Conservation (phyloP, 2,113 vertebrate species). For the Origma solitaria region DNA sequence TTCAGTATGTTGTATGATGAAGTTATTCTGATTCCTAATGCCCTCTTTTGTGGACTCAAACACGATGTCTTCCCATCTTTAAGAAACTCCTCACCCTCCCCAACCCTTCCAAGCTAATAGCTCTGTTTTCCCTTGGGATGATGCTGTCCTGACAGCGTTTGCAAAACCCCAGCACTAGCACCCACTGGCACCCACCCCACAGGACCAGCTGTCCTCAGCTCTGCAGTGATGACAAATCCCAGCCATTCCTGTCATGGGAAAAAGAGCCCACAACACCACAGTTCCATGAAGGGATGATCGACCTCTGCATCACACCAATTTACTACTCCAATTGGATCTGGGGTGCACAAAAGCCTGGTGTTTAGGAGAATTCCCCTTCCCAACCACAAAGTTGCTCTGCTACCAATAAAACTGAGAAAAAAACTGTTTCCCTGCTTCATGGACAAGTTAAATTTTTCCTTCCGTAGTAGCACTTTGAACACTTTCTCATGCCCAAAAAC, state of each 20-base stretch:
- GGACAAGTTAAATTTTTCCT: neutral
- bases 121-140: neutral
- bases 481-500: neutral
- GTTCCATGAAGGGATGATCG: fast-evolving
- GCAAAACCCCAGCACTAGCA: neutral
- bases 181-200: fast-evolving
- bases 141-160: fast-evolving
- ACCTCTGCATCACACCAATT: neutral
- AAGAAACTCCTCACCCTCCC: neutral
- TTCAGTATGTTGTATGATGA: neutral
- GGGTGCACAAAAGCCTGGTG: neutral
- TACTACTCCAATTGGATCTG: neutral
- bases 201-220: fast-evolving
- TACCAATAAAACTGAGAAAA: neutral
- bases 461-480: neutral
- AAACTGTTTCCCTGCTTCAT: neutral
- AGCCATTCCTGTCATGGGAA: fast-evolving
- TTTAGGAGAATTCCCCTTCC: neutral
- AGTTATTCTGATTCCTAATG: neutral
- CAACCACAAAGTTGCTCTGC: neutral
- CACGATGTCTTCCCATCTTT: fast-evolving
- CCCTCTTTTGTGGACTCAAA: neutral
- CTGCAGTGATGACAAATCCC: fast-evolving
- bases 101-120: no score
- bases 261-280: fast-evolving